These are phyloP conservation scores for Mactromeris polynyma DNA, from an alignment of 2,888 invertebrate species.

Conservation along the genomic window DNA sequence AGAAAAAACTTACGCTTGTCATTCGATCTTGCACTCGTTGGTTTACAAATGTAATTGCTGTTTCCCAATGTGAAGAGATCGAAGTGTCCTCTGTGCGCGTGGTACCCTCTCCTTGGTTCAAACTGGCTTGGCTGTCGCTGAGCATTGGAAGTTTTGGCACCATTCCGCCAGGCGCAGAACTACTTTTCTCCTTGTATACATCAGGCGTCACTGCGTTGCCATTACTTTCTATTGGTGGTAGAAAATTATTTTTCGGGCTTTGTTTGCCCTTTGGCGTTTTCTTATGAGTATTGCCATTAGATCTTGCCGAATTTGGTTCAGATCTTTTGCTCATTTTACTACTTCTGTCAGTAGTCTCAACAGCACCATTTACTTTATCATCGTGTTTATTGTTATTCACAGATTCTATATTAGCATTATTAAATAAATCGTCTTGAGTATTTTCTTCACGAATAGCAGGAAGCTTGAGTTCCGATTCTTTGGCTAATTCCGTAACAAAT, in stretches of 20 bases:
- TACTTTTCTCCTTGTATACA: neutral
- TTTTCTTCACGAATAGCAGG: slow-evolving; percentile 73
- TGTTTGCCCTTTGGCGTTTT: neutral
- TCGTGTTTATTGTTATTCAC: neutral
- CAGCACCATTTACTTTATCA: neutral
- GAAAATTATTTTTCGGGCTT: neutral
- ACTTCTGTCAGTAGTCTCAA: neutral
- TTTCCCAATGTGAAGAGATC: slow-evolving; percentile 68
- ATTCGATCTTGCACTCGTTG: slow-evolving; percentile 73
- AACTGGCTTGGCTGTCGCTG: slow-evolving; percentile 26
- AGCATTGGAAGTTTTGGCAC: slow-evolving; percentile 55
- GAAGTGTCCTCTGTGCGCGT: slow-evolving; percentile 48
- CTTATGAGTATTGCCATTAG: neutral
- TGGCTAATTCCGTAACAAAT: slow-evolving; percentile 67
- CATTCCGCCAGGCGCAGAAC: neutral
- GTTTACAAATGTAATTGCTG: slow-evolving; percentile 77
- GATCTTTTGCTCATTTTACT: neutral
- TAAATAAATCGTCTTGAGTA: slow-evolving; percentile 70
- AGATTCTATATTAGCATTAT: slow-evolving; percentile 34
- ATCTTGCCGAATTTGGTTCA: neutral
- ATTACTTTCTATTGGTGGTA: slow-evolving; percentile 28
- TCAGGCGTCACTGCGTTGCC: neutral
- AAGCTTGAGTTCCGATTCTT: slow-evolving; percentile 55
- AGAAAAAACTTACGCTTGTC: slow-evolving; percentile 37
- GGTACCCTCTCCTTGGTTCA: slow-evolving; percentile 42